Evolutionary conservation across 2,888 invertebrate genomes (phyloP).

Genomic region (Drosophila eohydei): DNA sequence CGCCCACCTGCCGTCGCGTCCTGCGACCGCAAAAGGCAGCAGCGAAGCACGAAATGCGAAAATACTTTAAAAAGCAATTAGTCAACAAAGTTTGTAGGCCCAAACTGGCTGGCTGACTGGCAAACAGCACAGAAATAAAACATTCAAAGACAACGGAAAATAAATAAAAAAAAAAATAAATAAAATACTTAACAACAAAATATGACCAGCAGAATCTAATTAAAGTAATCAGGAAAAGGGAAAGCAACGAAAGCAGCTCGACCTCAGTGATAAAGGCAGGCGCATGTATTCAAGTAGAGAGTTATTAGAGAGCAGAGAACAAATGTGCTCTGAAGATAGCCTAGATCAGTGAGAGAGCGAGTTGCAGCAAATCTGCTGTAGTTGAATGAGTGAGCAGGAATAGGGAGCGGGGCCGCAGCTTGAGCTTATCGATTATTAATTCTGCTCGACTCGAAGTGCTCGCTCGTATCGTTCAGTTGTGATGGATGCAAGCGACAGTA

Average conservation of each 20-base stretch:
- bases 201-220: background rate
- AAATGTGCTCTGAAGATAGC: too few species aligned
- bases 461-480: too few species aligned
- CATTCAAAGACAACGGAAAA: conserved; percentile 2
- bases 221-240: background rate
- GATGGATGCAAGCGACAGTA: conserved; percentile 35
- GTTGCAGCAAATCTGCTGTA: too few species aligned
- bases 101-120: conserved; percentile 62
- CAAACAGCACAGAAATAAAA: conserved; percentile 14
- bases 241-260: too few species aligned
- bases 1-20: background rate
- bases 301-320: too few species aligned
- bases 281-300: too few species aligned
- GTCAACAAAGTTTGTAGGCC: conserved; percentile 69
- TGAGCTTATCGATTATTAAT: conserved; percentile 4
- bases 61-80: conserved; percentile 77
- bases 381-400: too few species aligned
- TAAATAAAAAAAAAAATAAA: background rate
- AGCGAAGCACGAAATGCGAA: conserved; percentile 26
- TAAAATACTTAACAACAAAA: conserved; percentile 11
- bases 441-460: background rate
- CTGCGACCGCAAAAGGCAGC: conserved; percentile 52
- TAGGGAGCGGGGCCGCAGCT: background rate
- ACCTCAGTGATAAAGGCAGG: too few species aligned
- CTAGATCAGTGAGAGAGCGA: too few species aligned